Evolutionary conservation across 2,113 vertebrate genomes (phyloP), one percentile per base, ranked within the genome.

Genomic region (Spilogale gracilis): DNA sequence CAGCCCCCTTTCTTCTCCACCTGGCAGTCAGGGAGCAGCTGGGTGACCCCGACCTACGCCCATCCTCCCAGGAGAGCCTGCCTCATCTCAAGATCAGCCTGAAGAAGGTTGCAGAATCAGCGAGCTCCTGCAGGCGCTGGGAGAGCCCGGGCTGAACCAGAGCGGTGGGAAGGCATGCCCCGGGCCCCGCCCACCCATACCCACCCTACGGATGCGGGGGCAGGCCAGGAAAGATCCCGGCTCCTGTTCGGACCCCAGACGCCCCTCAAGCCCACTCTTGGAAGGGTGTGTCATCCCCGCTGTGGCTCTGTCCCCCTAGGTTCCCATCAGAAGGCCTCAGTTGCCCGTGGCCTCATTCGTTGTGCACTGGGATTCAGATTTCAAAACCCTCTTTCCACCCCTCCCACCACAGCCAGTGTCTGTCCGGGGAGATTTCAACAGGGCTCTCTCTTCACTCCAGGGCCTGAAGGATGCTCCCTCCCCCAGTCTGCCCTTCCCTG

Each of bases 321-420:
- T 18, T 78, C 43, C 61, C 38, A 13, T 71, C 17, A 86, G 54
- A 91, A 79, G 32, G 17, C 9, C 32, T 13, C 6, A 12, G 7
- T 54, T 27, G 21, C 9, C 12, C 0, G 1, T 4, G 23, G 11
- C 20, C 76, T 89, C 25, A 25, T 2, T 5, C 6, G 2, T 13
- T 67, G 43, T 50, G 3, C 30, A 48, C 17, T 2, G 2, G 80
- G 56, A 45, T 38, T 30, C 78, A 52, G 38, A 32, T 78, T 63
- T 91, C 60, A 63, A 50, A 95, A 86, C 1, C 12, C 50, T 21
- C 32, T 54, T 76, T 65, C 25, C 12, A 6, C 81, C 45, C 38
- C 38, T 38, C 69, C 43, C 30, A 11, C 10, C 11, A 6, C 21
- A 83, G 32, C 38, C 65, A 69, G 6, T 4, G 11, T 86, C 81